Evolutionary conservation across 2,113 vertebrate species (phyloP).

Genomic region (Barbus barbus): DNA sequence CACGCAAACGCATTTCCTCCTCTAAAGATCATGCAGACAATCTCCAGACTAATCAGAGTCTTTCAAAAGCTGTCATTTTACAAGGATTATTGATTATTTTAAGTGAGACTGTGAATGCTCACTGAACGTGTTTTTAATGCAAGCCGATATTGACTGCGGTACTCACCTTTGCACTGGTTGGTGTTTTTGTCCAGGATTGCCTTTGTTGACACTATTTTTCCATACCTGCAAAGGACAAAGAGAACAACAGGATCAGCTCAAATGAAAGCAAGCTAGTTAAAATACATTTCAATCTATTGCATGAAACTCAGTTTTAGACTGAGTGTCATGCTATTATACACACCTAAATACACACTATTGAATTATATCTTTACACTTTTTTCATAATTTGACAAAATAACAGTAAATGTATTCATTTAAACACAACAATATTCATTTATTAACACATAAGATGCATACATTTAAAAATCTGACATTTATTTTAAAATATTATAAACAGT

Average conservation of each 20-base stretch:
- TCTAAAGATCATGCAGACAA: slow-evolving; percentile 63
- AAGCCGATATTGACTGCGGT: background rate
- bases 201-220: slow-evolving; percentile 98
- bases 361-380: background rate
- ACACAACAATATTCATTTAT: too few species aligned
- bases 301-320: background rate
- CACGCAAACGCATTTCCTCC: slow-evolving; percentile 71
- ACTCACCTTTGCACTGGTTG: slow-evolving; percentile 98
- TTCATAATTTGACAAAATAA: background rate
- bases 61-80: slow-evolving; percentile 4
- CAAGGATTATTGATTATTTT: slow-evolving; percentile 11
- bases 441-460: too few species aligned
- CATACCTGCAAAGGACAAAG: slow-evolving; percentile 81
- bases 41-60: slow-evolving; percentile 19
- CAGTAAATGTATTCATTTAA: too few species aligned
- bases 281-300: background rate
- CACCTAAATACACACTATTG: too few species aligned
- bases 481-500: background rate
- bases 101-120: background rate
- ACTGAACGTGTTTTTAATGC: slow-evolving; percentile 6
- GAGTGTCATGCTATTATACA: too few species aligned
- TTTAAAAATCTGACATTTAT: too few species aligned
- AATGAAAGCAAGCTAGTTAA: background rate
- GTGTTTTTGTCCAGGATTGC: slow-evolving; percentile 99
- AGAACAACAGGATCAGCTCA: slow-evolving; percentile 36